phyloP scores from a whole-genome alignment of 2,888 invertebrate species.

The Spicauda simplicius region DNA sequence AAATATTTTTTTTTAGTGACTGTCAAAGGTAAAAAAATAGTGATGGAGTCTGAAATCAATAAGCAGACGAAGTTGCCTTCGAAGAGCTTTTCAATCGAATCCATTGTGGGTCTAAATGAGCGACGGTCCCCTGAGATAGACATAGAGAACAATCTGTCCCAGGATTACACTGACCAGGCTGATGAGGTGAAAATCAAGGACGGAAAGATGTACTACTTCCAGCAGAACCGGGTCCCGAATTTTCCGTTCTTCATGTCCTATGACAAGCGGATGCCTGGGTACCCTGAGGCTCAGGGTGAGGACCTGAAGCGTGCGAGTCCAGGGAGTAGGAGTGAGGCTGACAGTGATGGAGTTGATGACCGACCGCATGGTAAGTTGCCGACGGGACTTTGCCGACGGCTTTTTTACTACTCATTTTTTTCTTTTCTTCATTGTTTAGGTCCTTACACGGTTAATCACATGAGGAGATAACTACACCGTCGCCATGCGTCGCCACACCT shows the following conservation, averaged over 20 bases:
- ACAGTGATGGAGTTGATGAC: constrained; percentile 77
- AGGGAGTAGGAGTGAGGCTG: constrained; percentile 76
- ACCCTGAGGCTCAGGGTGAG: constrained; percentile 58
- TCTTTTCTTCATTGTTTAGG: no score
- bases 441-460: no score
- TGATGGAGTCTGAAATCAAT: constrained; percentile 76
- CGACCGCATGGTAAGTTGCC: constrained; percentile 69
- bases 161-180: constrained; percentile 69
- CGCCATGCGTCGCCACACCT: no score
- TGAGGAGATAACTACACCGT: no score
- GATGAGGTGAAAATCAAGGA: constrained; percentile 72
- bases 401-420: background rate
- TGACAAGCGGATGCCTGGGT: constrained; percentile 68
- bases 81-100: constrained; percentile 87
- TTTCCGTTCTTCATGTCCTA: constrained; percentile 81
- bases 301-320: constrained; percentile 76
- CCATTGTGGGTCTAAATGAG: constrained; percentile 80
- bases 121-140: constrained; percentile 74
- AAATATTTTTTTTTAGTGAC: no score
- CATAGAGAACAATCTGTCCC: constrained; percentile 63
- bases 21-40: constrained; percentile 27
- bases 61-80: constrained; percentile 81
- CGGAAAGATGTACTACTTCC: constrained; percentile 73
- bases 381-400: constrained; percentile 12
- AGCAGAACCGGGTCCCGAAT: constrained; percentile 74